Conservation (phyloP, 2,113 vertebrate species). For the Scomber japonicus region DNA sequence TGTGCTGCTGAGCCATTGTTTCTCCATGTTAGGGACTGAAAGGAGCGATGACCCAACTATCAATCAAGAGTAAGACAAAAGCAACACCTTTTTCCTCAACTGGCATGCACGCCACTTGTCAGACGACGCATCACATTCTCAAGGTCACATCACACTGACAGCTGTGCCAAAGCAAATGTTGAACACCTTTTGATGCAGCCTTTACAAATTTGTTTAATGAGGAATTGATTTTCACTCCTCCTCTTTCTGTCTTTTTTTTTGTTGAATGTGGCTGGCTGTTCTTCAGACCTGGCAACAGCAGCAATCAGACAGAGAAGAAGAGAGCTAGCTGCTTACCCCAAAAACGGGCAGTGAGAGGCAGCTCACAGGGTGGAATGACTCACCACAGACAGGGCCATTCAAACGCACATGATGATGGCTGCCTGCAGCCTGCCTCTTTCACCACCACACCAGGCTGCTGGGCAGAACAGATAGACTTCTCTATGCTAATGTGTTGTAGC, state of each 20-base stretch:
- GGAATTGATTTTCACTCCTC: conserved; percentile 80
- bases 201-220: conserved; percentile 85
- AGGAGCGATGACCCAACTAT: conserved; percentile 69
- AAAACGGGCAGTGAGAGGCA: conserved; percentile 59
- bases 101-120: conserved; percentile 59
- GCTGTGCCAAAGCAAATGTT: conserved; percentile 79
- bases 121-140: conserved; percentile 52
- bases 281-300: conserved; percentile 72
- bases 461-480: conserved; percentile 55
- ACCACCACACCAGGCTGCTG: conserved; percentile 53
- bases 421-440: conserved; percentile 55
- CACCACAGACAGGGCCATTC: conserved; percentile 60
- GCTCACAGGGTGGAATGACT: conserved; percentile 67
- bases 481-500: conserved; percentile 65
- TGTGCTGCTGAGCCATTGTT: conserved; percentile 35
- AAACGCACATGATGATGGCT: conserved; percentile 54
- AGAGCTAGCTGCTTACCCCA: conserved; percentile 50
- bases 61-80: conserved; percentile 74
- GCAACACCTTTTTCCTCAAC: conserved; percentile 65
- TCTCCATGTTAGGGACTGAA: conserved; percentile 56
- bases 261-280: conserved; percentile 57
- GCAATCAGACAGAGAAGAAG: conserved; percentile 68
- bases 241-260: conserved; percentile 11
- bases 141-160: conserved; percentile 78
- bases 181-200: conserved; percentile 81